Conservation (phyloP, 2,888 invertebrate species). For the Tenthredo notha region DNA sequence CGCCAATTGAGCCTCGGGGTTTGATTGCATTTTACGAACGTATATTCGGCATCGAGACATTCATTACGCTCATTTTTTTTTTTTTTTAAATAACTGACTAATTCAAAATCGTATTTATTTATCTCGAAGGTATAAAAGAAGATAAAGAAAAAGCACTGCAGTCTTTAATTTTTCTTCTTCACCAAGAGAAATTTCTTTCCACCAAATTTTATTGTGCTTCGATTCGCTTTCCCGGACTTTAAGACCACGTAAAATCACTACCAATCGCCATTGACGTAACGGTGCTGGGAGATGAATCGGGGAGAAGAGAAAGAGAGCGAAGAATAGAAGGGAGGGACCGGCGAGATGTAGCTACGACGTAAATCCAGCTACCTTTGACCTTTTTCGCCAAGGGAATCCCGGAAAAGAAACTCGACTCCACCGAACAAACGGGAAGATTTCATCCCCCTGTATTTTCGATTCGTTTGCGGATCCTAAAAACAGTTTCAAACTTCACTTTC, state of each 20-base stretch:
- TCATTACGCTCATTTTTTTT: background rate
- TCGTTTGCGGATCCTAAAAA: background rate
- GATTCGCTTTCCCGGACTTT: slow-evolving; percentile 19
- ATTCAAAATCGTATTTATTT: background rate
- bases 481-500: background rate
- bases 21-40: background rate
- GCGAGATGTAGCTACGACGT: slow-evolving; percentile 32
- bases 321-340: background rate
- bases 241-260: slow-evolving; percentile 43
- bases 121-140: background rate
- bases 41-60: background rate
- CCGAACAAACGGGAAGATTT: slow-evolving; percentile 21
- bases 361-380: slow-evolving; percentile 40
- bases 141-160: background rate
- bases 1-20: slow-evolving; percentile 7
- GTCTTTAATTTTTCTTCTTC: background rate
- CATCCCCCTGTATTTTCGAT: background rate
- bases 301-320: background rate
- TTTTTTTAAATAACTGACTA: too few species aligned
- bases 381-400: background rate
- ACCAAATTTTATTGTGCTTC: slow-evolving; percentile 2
- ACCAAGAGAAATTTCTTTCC: background rate
- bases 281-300: background rate
- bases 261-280: slow-evolving; percentile 37
- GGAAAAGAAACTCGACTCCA: slow-evolving; percentile 14